Conservation (phyloP, 2,888 invertebrate genomes). For the Gerosis bhagava region DNA sequence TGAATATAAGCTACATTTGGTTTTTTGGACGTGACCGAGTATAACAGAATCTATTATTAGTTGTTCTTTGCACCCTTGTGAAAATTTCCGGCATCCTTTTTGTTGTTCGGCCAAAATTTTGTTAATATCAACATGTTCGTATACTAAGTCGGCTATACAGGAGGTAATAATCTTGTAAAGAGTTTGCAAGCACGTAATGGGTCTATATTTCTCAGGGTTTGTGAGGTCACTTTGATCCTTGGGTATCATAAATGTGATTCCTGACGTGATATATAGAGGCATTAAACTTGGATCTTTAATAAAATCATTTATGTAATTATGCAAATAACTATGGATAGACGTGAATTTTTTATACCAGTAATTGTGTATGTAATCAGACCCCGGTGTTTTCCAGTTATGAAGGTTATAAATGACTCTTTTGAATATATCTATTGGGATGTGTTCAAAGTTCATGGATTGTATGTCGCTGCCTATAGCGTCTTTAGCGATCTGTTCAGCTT, state of each 20-base stretch:
- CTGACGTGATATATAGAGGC: slow-evolving; percentile 15
- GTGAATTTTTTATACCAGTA: slow-evolving; percentile 35
- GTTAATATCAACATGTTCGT: slow-evolving; percentile 27
- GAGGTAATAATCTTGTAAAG: slow-evolving; percentile 35
- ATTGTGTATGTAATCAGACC: slow-evolving; percentile 30
- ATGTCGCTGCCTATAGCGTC: not conserved
- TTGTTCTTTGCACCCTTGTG: slow-evolving; percentile 33
- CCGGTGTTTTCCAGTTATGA: slow-evolving; percentile 34
- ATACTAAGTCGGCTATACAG: slow-evolving; percentile 30
- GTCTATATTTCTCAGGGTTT: slow-evolving; percentile 38
- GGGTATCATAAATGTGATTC: slow-evolving; percentile 30
- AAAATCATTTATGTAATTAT: slow-evolving; percentile 25
- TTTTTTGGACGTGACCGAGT: slow-evolving; percentile 16
- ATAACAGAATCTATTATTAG: slow-evolving; percentile 30
- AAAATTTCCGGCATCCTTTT: slow-evolving; percentile 31
- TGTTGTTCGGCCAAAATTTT: slow-evolving; percentile 34
- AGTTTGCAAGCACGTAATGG: slow-evolving; percentile 39
- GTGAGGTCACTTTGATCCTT: slow-evolving; percentile 27
- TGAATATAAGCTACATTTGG: slow-evolving; percentile 23
- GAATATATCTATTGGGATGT: slow-evolving; percentile 23
- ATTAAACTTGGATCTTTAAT: slow-evolving; percentile 20
- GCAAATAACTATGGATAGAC: slow-evolving; percentile 17
- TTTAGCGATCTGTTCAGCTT: slow-evolving; percentile 17
- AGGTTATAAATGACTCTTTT: slow-evolving; percentile 15
- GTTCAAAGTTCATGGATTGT: too few relatives aligned